Base-by-base conservation (phyloP, 2,113 vertebrate genomes). In the Tachysurus vachellii region DNA sequence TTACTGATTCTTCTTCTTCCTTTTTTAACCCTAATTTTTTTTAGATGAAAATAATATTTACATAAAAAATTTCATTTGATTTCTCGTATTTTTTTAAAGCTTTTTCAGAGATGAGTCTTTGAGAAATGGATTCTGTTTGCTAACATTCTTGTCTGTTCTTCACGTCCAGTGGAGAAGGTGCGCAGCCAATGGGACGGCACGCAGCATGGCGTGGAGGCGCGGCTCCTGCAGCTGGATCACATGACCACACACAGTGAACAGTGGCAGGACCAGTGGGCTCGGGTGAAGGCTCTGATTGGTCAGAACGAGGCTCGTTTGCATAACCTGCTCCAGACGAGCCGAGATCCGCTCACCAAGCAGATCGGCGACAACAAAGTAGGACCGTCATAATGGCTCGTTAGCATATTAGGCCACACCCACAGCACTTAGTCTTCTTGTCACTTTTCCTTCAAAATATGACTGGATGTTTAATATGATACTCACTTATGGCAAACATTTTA, bases 101-200 rank as follows among this genome's bases (percentile, higher is more conserved):
- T n/a, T n/a, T n/a, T n/a, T n/a, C n/a, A 4, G 2, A 57, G 56
- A 19, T 5, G 14, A 57, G 14, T 57, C 56, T 31, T 31, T 17
- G 16, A 5, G n/a, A 68, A 28, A 5, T 31, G 4, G n/a, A 16
- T 17, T 68, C 14, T 68, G 2, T 68, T 36, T 10, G 1, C 31
- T 68, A 70, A 36, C 13, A 36, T 53, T 53, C 23, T 13, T n/a
- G 62, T 66, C 21, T 36, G 68, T 76, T 66, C 21, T 36, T 61
- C 68, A 8, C 26, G 54, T 23, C 7, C 73, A 99, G 98, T 98
- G 95, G 97, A 99, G 88, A 97, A 93, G 91, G 96, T 99, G 1
- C 97, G 95, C 91, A 97, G 89, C 92, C 98, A 98, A 88, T 99
- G 98, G 98, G 98, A 99, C 90, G 94, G 47, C 83, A 99, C 98